Evolutionary conservation across 2,888 invertebrate genomes (phyloP).

Genomic region (Noctua janthe): DNA sequence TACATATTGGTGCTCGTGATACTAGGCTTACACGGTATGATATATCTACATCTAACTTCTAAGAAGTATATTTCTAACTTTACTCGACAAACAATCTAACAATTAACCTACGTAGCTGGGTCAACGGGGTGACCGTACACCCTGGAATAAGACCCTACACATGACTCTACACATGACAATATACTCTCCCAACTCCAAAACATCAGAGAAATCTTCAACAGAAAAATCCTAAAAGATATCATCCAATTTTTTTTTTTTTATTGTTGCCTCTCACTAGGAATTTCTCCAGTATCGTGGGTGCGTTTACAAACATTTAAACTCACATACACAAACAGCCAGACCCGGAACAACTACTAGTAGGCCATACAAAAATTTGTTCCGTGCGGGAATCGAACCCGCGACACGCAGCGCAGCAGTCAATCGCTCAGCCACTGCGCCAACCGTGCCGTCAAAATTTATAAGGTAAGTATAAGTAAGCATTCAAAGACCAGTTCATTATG

Average conservation of each 20-base stretch:
- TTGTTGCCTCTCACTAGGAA: too few relatives aligned
- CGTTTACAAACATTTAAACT: too few relatives aligned
- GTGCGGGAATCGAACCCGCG: too few relatives aligned
- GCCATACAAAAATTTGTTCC: too few relatives aligned
- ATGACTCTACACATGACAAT: background rate
- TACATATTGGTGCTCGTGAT: too few relatives aligned
- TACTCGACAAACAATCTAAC: background rate
- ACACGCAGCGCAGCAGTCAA: too few relatives aligned
- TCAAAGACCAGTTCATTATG: slow-evolving; percentile 6
- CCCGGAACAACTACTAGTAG: too few relatives aligned
- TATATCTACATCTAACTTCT: background rate
- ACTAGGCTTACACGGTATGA: background rate
- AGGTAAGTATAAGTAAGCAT: background rate
- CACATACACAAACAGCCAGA: too few relatives aligned
- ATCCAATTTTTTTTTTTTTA: background rate
- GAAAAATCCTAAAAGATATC: background rate
- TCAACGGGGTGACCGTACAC: background rate
- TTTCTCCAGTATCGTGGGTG: too few relatives aligned
- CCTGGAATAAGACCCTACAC: background rate
- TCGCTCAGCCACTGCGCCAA: too few relatives aligned
- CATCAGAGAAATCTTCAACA: background rate
- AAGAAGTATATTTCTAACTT: background rate
- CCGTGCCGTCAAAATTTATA: too few relatives aligned
- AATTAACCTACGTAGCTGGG: background rate
- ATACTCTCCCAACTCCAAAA: background rate